Percentiles rank a stretch among this genome's conserved stretches.
Conservation (phyloP, 1,140 invertebrate genomes). For the Scaptomyza graminum region DNA sequence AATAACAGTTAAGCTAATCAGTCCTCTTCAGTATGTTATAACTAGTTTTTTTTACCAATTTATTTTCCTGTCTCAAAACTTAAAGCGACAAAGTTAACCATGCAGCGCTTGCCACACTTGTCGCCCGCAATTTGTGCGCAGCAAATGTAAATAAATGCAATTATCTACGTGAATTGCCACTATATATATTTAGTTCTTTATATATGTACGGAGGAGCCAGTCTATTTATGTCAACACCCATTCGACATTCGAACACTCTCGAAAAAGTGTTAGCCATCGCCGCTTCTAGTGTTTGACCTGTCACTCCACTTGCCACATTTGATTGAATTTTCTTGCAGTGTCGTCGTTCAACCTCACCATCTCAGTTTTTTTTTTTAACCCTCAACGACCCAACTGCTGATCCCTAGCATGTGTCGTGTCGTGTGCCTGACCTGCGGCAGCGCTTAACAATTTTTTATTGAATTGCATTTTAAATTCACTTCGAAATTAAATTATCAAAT, state of each 20-base stretch:
- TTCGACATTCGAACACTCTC: slow-evolving; percentile 1
- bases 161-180: slow-evolving; percentile 34
- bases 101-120: slow-evolving; percentile 20
- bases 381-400: not conserved
- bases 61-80: too few species aligned
- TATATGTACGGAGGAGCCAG: not conserved
- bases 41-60: too few species aligned
- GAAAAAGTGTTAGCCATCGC: slow-evolving; percentile 7
- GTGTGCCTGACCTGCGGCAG: too few species aligned
- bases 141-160: slow-evolving; percentile 55
- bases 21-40: too few species aligned
- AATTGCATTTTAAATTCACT: slow-evolving; percentile 57
- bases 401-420: not conserved
- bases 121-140: slow-evolving; percentile 44
- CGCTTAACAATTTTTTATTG: slow-evolving; percentile 21
- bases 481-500: slow-evolving; percentile 68
- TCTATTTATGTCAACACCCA: slow-evolving; percentile 1
- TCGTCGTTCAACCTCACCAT: not conserved
- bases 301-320: slow-evolving; percentile 23
- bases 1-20: not conserved
- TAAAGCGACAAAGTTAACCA: slow-evolving; percentile 1
- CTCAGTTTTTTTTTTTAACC: not conserved
- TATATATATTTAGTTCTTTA: too few species aligned
- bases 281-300: slow-evolving; percentile 35
- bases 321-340: slow-evolving; percentile 48